Base-by-base conservation (phyloP, 2,888 invertebrate genomes). In the Lycia hirtaria region DNA sequence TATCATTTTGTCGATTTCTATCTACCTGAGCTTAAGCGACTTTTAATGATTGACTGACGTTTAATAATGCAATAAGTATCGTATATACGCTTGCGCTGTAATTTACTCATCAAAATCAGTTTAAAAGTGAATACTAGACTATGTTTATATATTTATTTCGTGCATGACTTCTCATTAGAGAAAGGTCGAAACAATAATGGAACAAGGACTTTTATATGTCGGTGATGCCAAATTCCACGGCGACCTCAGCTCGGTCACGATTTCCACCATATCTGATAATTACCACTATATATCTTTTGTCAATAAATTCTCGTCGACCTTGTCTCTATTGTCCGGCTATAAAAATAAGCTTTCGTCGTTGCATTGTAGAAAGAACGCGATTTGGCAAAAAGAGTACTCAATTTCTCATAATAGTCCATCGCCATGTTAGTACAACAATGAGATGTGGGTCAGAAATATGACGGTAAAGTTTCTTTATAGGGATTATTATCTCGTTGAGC, bases 231-330 rank as follows among this genome's bases (percentile, higher is more conserved):
- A 81, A 79, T 77, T 80, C 79, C 72, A 78, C 73, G 74, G 75
- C 81, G 84, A 83, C 85, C 87, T 84, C 78, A 75, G 69, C 74
- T 76, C 69, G 78, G 84, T 87, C 88, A 90, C 88, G 88, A 87
- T 74, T 76, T 76, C 73, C 70, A 71, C 75, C 73, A 75, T 83
- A 88, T 88, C 86, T 82, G 84, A 85, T 89, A 83, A 81, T 81
- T 78, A 79, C 74, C 73, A 71, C 68, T 72, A 84, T 84, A 79
- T 82, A 84, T 87, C 83, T 81, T 77, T 82, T 80, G 82, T 80
- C 81, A 80, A 81, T 83, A 81, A 78, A 73, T 71, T 68, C 71
- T 76, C 56, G 73, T 64, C 80, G 78, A 78, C 86, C 87, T 87
- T 83, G 87, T 74, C 68, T 72, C 50, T 61, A 61, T 64, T 60